Percentiles rank a stretch among this genome's conserved stretches.
Conservation (phyloP, 2,888 invertebrate genomes). For the Eupeodes luniger region DNA sequence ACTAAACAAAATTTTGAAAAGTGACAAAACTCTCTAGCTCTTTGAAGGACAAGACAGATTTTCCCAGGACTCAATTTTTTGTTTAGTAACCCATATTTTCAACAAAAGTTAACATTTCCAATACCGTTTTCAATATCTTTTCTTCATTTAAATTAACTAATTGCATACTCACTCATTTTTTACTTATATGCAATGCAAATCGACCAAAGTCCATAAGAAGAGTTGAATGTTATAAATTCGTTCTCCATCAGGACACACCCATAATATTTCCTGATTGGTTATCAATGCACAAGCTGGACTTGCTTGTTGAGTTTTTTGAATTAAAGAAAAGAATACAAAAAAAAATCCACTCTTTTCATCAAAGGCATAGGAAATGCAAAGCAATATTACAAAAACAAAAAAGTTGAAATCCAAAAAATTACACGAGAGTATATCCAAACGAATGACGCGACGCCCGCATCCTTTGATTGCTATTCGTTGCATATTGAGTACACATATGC, state of each 20-base stretch:
- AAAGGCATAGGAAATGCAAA: constrained; percentile 60
- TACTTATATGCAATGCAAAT: background rate
- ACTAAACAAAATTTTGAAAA: no score
- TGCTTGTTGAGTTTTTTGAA: constrained; percentile 41
- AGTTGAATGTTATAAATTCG: background rate
- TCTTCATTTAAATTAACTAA: constrained; percentile 41
- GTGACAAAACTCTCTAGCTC: no score
- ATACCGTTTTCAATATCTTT: background rate
- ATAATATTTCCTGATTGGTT: constrained; percentile 75
- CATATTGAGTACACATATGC: constrained; percentile 51
- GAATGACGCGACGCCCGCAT: constrained; percentile 55
- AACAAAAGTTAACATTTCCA: no score
- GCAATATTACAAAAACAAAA: background rate
- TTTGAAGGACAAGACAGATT: no score
- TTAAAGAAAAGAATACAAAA: constrained; percentile 38
- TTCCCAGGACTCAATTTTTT: no score
- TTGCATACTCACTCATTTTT: constrained; percentile 31
- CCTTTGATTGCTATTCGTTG: constrained; percentile 65
- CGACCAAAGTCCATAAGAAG: constrained; percentile 2
- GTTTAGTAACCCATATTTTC: no score
- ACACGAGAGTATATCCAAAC: constrained; percentile 37
- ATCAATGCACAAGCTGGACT: constrained; percentile 67
- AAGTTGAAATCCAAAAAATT: constrained; percentile 49
- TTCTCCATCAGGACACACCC: constrained; percentile 65
- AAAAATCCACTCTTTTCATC: constrained; percentile 59